Conservation (phyloP, 2,888 invertebrate species). For the Rhagium mordax region DNA sequence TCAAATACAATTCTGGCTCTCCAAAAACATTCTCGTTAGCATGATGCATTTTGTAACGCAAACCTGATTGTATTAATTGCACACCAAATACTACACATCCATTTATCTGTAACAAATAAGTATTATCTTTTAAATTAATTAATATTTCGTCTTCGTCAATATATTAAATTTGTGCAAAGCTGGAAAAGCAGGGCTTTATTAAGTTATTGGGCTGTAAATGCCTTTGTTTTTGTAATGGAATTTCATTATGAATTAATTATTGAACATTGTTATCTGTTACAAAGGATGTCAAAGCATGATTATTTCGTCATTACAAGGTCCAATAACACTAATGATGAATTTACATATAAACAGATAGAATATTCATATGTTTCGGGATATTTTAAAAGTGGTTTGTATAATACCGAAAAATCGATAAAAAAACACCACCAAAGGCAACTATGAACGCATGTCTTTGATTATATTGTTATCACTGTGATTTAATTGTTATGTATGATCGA, state of each 20-base stretch:
- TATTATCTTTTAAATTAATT: not conserved
- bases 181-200: conserved; percentile 1
- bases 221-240: conserved; percentile 27
- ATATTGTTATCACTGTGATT: too few species aligned
- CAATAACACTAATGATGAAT: conserved; percentile 17
- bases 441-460: too few species aligned
- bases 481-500: too few species aligned
- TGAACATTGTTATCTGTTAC: conserved; percentile 16
- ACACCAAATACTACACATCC: too few species aligned
- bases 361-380: not conserved
- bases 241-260: conserved; percentile 28
- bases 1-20: too few species aligned
- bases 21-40: too few species aligned
- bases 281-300: conserved; percentile 29
- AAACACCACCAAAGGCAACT: too few species aligned
- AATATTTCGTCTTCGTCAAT: not conserved
- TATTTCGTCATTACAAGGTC: conserved; percentile 18
- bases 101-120: too few species aligned
- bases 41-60: too few species aligned
- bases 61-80: too few species aligned
- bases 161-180: conserved; percentile 3
- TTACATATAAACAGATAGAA: not conserved
- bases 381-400: not conserved
- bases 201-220: conserved; percentile 13
- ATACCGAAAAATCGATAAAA: too few species aligned